Conservation (phyloP, 2,888 invertebrate genomes). For the Prosopocoilus inquinatus region DNA sequence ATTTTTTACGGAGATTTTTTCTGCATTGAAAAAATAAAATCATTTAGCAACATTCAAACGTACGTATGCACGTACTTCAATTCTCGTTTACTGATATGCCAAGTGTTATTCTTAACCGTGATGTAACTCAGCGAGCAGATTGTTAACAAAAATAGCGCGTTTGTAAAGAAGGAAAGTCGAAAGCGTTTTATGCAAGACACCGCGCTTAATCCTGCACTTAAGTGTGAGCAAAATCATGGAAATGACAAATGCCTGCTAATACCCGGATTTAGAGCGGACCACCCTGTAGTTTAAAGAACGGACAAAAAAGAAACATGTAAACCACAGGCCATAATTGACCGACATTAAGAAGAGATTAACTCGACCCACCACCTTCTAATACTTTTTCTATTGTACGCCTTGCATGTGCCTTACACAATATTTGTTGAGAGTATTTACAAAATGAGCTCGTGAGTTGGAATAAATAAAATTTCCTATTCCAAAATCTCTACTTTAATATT, state of each 20-base stretch:
- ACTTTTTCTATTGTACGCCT: slow-evolving; percentile 7
- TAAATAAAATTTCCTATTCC: background rate
- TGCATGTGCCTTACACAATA: slow-evolving; percentile 21
- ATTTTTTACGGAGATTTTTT: no score
- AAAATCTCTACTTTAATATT: no score
- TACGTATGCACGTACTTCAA: background rate
- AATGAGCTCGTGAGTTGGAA: background rate
- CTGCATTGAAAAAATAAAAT: no score
- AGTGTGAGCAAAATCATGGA: background rate
- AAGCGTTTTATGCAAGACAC: no score
- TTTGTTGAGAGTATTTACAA: slow-evolving; percentile 7
- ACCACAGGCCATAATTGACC: slow-evolving; percentile 20
- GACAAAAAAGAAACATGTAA: slow-evolving; percentile 6
- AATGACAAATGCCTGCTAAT: slow-evolving; percentile 2
- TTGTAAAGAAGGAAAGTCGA: no score
- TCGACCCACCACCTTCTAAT: slow-evolving; percentile 12
- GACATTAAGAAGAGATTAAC: slow-evolving; percentile 20
- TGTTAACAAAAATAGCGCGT: no score
- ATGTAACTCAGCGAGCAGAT: no score
- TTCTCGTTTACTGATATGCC: background rate
- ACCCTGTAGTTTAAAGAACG: slow-evolving; percentile 5
- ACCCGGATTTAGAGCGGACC: slow-evolving; percentile 12
- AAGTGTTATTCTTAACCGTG: no score
- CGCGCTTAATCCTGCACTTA: background rate
- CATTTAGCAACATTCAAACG: background rate